Base-by-base conservation (phyloP, 2,113 vertebrate species). In the Syngnathus scovelli region DNA sequence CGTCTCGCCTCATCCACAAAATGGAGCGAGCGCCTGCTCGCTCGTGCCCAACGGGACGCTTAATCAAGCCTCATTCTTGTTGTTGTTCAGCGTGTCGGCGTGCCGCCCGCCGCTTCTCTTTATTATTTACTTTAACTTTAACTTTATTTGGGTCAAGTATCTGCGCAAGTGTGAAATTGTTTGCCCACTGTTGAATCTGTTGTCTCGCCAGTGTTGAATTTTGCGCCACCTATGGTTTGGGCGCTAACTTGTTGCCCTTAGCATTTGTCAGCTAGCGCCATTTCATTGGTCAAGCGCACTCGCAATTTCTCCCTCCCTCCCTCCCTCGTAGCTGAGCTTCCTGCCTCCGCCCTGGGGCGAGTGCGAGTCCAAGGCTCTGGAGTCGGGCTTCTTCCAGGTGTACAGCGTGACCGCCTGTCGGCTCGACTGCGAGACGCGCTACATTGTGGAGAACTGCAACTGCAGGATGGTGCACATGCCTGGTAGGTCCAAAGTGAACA, bases 391-490 rank as follows among this genome's bases (percentile, higher is more conserved):
- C 75, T 99, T 98, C 87, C 92, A 94, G 70, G 92, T 93, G 78
- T 99, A 99, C 92, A 99, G 96, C 0, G 92, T 98, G 61, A 98
- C 96, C 0, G 96, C 95, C 76, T 98, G 97, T 89, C 92, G 96
- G 85, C 98, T 99, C 4, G 96, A 98, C 90, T 99, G 97, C 54
- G 97, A 99, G 87, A 99, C 96, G 0, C 94, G 95, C n/a, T 98
- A 99, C 87, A 95, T 99, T 0, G 94, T 98, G 76, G 97, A 99
- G 80, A 99, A 99, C 85, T 99, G 97, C 90, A 98, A 98, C 90
- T 99, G 97, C 89, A 94, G 90, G 72, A 99, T 98, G 96, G 97
- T 98, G 19, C 95, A 99, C 87, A 99, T 99, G 97, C 97, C 96
- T 66, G 96, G 96, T 98, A 55, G 77, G 83, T 54, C 5, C 1